Base-by-base conservation (phyloP, 2,888 invertebrate species). In the Cryptocephalus moraei region DNA sequence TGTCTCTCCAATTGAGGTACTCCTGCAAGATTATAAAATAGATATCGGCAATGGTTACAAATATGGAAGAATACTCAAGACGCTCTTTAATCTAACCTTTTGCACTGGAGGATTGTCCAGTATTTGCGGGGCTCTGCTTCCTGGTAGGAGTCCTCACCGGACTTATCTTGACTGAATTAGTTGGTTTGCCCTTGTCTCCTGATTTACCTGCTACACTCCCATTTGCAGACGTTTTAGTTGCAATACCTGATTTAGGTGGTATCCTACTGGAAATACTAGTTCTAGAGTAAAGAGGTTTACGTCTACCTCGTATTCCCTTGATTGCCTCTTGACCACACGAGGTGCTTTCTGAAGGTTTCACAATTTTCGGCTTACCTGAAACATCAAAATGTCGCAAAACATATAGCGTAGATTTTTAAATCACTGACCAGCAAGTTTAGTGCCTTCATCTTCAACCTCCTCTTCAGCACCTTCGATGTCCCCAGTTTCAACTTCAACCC, bases 1-100 rank as follows among this genome's bases (percentile, higher is more conserved):
- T 94, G 92, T 32, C 93, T 77, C 55, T 87, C 86, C 33, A 87
- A 66, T 0, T 78, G 76, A 45, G 75, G 64, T 1, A 77, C 49
- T 41, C 51, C 55, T 56, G 22, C 10, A 32, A 33, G 39, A 42
- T 22, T 6, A 22, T 22, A 22, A 22, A 22, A 22, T 22, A 22
- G 6, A 4, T 22, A 22, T 6, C 6, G 22, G 22, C 22, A 44
- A n/a, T n/a, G n/a, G n/a, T n/a, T n/a, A n/a, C n/a, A n/a, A n/a
- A n/a, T n/a, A n/a, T n/a, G n/a, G n/a, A 44, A 32, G 11, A 45
- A 38, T 22, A 39, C n/a, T 14, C 9, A 33, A 41, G 22, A 22
- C 43, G 48, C 48, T 53, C 49, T 14, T 13, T 10, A 43, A n/a
- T 31, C 39, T 40, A 47, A 47, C 48, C 50, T 47, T 50, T 52